Base-by-base conservation (phyloP, 2,888 invertebrate species). In the Tortrix viridana region DNA sequence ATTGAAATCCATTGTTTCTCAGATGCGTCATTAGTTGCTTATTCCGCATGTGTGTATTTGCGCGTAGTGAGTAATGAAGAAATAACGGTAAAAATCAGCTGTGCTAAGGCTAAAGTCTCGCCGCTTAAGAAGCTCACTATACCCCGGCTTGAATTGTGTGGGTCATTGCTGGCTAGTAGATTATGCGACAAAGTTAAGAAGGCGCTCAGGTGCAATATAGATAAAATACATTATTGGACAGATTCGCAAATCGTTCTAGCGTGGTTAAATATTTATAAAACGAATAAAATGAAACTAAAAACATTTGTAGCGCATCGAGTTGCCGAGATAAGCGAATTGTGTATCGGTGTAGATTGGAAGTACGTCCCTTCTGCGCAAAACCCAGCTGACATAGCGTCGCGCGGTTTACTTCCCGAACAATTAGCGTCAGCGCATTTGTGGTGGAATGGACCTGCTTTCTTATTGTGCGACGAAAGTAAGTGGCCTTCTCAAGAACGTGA, bases 251-350 rank as follows among this genome's bases (percentile, higher is more conserved):
- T 69, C 1, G 50, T 53, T 0, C 16, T 71, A 9, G 65, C 64
- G 0, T 71, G 68, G 68, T 43, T 71, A 7, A 61, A 62, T 3
- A 59, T 60, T 4, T 43, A 48, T 57, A 43, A 67, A 54, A 18
- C 6, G 16, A 48, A 48, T 26, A 48, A 23, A 26, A 1, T 6
- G 5, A 48, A 48, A n/a, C 7, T 52, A 69, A 49, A 71, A 71
- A 41, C 65, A 7, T 71, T 69, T 55, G 67, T 71, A 0, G 48
- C 58, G 7, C 69, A 71, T 49, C 32, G 70, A 14, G 44, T 72
- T 1, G n/a, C 37, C 4, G 65, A 69, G 44, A 67, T 68, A 16
- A 26, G 26, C 7, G 65, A 70, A 22, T 16, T 70, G 2, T 67
- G 69, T 7, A 3, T 20, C 7, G 19, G n/a, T 7, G 12, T 38